phyloP scores from a whole-genome alignment of 2,113 vertebrate species.

The Pluvianellus socialis region DNA sequence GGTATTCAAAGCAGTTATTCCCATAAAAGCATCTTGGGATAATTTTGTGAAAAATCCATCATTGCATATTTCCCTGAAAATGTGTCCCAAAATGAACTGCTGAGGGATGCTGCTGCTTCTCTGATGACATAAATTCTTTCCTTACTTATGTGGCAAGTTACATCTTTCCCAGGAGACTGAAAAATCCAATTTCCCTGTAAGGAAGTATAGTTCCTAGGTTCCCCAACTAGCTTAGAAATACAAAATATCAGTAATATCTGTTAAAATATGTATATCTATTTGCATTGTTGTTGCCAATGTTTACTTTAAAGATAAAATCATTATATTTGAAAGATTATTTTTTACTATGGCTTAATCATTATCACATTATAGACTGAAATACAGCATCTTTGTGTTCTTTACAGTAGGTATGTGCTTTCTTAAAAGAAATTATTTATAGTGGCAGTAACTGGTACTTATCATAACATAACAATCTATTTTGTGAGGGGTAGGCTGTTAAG shows the following conservation, averaged over 20 bases:
- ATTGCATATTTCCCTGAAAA: neutral
- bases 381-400: neutral
- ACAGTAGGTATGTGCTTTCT: neutral
- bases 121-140: constrained; percentile 10
- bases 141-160: neutral
- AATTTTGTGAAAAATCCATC: neutral
- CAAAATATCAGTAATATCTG: neutral
- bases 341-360: neutral
- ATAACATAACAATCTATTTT: neutral
- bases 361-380: neutral
- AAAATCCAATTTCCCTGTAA: neutral
- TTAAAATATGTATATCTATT: neutral
- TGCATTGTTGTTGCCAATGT: neutral
- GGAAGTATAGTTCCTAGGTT: neutral
- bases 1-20: neutral
- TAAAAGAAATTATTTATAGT: neutral
- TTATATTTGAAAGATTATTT: neutral
- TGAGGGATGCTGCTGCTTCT: neutral
- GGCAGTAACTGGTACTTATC: neutral
- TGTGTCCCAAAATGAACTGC: neutral
- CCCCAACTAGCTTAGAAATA: neutral
- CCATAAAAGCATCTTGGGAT: neutral
- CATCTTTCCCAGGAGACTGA: neutral
- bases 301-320: neutral
- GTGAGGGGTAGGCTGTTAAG: neutral